phyloP scores from a whole-genome alignment of 2,113 vertebrate genomes.

The Sinocyclocheilus maitianheensis region DNA sequence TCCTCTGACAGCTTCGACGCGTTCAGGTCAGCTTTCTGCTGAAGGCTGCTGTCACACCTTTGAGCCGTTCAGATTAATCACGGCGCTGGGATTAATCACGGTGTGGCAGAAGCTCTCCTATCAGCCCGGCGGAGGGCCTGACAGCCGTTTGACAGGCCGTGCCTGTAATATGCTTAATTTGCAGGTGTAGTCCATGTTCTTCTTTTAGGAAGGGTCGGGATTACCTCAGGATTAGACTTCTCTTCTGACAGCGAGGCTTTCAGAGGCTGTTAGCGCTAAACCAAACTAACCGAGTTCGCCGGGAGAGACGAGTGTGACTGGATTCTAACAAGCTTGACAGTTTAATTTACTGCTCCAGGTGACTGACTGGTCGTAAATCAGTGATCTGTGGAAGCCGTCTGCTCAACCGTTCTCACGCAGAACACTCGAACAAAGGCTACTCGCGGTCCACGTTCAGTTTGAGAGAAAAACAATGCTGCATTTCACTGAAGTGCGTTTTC shows the following conservation, averaged over 20 bases:
- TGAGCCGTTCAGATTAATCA: constrained; percentile 45
- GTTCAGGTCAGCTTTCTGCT: constrained; percentile 4
- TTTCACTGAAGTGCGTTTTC: neutral
- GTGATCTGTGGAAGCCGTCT: constrained; percentile 20
- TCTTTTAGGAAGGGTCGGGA: constrained; percentile 61
- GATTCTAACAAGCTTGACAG: constrained; percentile 44
- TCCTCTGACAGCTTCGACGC: constrained; percentile 24
- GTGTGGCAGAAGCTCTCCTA: constrained; percentile 21
- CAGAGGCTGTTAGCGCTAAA: constrained; percentile 38
- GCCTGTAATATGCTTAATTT: constrained; percentile 52
- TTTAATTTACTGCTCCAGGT: constrained; percentile 42
- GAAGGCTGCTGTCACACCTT: constrained; percentile 31
- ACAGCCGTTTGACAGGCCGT: constrained; percentile 26
- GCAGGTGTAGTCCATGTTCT: constrained; percentile 55
- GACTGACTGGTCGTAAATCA: constrained; percentile 35
- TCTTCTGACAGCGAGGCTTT: constrained; percentile 25
- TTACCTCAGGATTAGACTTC: constrained; percentile 67
- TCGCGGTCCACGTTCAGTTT: neutral
- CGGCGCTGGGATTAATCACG: constrained; percentile 32
- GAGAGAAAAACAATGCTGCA: neutral
- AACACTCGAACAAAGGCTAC: neutral
- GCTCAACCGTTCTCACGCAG: neutral
- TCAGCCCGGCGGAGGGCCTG: constrained; percentile 28
- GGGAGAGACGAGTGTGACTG: constrained; percentile 36
- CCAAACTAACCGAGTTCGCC: constrained; percentile 22